These are phyloP conservation scores for Toxotes jaculatrix DNA, from an alignment of 2,113 vertebrate genomes.

Conservation along the genomic window DNA sequence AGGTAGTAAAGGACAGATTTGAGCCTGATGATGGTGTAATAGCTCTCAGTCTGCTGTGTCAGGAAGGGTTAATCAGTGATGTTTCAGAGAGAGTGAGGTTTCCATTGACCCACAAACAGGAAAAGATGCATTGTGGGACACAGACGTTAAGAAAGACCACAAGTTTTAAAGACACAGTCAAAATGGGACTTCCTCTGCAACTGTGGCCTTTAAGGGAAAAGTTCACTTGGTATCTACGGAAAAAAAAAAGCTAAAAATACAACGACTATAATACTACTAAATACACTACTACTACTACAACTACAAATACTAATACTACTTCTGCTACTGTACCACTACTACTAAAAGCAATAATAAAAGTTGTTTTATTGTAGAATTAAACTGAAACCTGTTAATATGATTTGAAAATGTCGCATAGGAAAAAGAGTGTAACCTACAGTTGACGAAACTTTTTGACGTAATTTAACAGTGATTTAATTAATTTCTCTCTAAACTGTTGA, in stretches of 20 bases:
- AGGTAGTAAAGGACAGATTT: constrained; percentile 32
- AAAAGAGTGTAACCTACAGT: not conserved
- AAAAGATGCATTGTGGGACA: not conserved
- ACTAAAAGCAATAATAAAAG: too few species aligned
- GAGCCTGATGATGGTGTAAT: constrained; percentile 21
- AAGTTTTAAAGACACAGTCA: not conserved
- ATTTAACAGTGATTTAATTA: not conserved
- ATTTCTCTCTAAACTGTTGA: not conserved
- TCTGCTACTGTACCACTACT: too few species aligned
- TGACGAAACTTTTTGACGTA: not conserved
- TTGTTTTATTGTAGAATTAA: not conserved
- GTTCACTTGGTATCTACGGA: not conserved
- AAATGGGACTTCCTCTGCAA: constrained; percentile 13
- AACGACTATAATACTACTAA: too few species aligned
- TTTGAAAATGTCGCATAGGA: not conserved
- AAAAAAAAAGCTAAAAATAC: too few species aligned
- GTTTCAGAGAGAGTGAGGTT: constrained; percentile 8
- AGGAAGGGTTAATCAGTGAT: constrained; percentile 68
- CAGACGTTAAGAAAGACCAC: not conserved
- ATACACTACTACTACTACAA: too few species aligned
- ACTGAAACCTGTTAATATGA: not conserved
- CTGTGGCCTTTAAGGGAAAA: not conserved
- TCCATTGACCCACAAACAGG: constrained; percentile 37
- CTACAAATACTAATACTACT: too few species aligned
- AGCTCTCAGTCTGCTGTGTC: constrained; percentile 30